Conservation (phyloP, 1,140 invertebrate species). For the Nasonia longicornis region DNA sequence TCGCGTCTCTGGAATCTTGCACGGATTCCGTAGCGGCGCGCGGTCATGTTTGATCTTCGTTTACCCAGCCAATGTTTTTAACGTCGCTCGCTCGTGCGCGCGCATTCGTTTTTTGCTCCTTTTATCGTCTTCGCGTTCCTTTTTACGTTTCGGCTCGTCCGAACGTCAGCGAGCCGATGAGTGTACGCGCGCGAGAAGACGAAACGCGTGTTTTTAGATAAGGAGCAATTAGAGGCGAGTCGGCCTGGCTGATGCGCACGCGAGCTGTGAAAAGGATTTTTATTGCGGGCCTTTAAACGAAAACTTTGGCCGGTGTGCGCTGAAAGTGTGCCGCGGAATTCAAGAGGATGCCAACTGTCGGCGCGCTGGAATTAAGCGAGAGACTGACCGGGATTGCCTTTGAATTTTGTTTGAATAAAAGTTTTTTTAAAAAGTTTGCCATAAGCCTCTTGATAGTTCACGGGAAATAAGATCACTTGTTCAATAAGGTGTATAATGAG, state of each 20-base stretch:
- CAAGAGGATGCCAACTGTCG: not conserved
- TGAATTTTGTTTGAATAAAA: not conserved
- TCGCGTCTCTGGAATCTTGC: conserved; percentile 14
- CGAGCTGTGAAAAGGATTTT: conserved; percentile 51
- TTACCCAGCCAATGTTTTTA: conserved; percentile 41
- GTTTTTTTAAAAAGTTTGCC: not conserved
- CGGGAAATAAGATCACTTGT: not conserved
- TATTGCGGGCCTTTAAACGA: conserved; percentile 47
- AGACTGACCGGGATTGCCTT: not conserved
- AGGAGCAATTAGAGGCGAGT: conserved; percentile 42
- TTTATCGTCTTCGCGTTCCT: conserved; percentile 16
- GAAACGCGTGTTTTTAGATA: conserved; percentile 46
- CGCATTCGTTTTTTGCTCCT: not conserved
- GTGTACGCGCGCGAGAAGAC: conserved; percentile 31
- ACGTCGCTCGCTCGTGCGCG: not conserved
- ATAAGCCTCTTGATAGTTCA: no score
- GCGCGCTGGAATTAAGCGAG: not conserved
- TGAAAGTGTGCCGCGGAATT: not conserved
- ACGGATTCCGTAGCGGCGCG: conserved; percentile 46
- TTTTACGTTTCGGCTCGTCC: not conserved
- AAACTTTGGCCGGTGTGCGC: conserved; percentile 4
- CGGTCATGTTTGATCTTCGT: conserved; percentile 44
- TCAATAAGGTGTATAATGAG: not conserved
- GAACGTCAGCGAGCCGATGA: conserved; percentile 15
- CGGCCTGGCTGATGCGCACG: not conserved